Evolutionary conservation across 1,140 invertebrate genomes (phyloP), one percentile per base, ranked within the genome.

Genomic region (Hylaeus volcanicus): DNA sequence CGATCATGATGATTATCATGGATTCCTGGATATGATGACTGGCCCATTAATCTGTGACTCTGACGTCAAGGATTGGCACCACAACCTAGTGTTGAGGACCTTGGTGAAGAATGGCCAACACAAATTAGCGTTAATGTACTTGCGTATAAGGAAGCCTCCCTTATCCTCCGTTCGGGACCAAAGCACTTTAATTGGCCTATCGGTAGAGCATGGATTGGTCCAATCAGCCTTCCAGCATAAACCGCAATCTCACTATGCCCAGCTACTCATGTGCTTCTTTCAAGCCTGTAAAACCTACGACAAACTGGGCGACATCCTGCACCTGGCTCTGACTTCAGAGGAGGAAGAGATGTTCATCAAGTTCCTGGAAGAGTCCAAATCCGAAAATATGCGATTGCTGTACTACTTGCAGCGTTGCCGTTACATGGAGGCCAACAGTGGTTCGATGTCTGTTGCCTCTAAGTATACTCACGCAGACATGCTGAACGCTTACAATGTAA

Each of bases 1-100:
- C 12, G 98, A 98, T 92, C 96, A 97, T 82, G 95, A 96, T 81
- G 95, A 98, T 88, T 96, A 94, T 86, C 92, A 94, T 78, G 92
- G 92, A 26, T 93, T 93, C 37, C 71, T 93, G 14, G 91, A 93
- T 41, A 91, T 89, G 41, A 90, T 93, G 61, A 92, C 91, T 5
- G 91, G 91, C 1, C 90, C 92, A 63, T 81, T 92, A 53, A 86
- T 93, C 0, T 88, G 79, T 0, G 90, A 89, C 15, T 88, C 88
- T 3, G 94, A 95, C 56, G 90, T 96, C 39, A 93, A 94, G 70
- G 91, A 93, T 2, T 95, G 94, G 95, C 95, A 96, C 82, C 95
- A 95, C 78, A 89, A 89, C 12, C 87, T 94, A 3, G 93, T 96
- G 12, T 83, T 96, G 4, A 93, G 94, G 79, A 93, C 95, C 0